phyloP scores from a whole-genome alignment of 2,113 vertebrate species.

The Caloenas nicobarica region DNA sequence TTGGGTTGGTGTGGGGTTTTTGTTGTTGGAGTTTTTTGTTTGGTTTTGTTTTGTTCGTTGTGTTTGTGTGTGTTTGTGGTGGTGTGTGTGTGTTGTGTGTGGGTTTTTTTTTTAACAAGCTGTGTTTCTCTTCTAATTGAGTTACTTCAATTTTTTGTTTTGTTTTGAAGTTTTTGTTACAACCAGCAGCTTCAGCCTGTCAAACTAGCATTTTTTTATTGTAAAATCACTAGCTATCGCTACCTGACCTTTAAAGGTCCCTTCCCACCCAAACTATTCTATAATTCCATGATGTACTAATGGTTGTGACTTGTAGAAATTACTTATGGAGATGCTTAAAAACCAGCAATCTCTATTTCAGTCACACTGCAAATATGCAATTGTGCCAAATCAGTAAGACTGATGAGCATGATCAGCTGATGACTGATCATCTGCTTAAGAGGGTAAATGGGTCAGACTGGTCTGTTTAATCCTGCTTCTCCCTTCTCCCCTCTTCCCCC shows the following conservation, averaged over 20 bases:
- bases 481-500: not conserved
- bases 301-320: not conserved
- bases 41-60: not conserved
- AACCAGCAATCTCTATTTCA: not conserved
- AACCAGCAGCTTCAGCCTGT: not conserved
- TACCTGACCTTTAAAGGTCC: too few relatives aligned
- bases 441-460: constrained; percentile 51
- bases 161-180: not conserved
- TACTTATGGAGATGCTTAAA: not conserved
- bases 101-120: not conserved
- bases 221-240: not conserved
- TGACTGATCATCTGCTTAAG: constrained; percentile 57
- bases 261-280: too few relatives aligned
- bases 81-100: accelerated
- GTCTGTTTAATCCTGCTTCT: constrained; percentile 15
- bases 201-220: not conserved
- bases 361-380: not conserved
- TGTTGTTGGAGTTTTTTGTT: too few relatives aligned
- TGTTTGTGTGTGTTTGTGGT: not conserved
- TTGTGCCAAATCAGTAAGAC: constrained; percentile 29
- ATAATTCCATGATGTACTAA: not conserved
- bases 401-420: constrained; percentile 27
- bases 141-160: not conserved
- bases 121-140: not conserved
- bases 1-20: too few relatives aligned